Evolutionary conservation across 2,888 invertebrate genomes (phyloP).

Genomic region (Tipula vernalis): DNA sequence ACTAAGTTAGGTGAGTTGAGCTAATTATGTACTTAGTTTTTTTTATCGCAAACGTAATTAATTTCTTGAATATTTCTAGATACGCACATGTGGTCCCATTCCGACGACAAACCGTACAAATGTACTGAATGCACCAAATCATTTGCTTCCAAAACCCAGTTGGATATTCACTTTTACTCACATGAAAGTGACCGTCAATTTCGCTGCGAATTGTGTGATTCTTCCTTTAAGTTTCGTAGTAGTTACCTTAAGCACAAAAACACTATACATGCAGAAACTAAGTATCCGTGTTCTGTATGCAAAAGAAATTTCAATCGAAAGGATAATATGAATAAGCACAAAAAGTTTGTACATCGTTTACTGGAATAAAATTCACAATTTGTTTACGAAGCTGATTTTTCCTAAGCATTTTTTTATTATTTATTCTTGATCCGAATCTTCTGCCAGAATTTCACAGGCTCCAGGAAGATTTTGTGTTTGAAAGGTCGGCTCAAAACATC

Average conservation of each 20-base stretch:
- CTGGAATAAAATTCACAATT: not conserved
- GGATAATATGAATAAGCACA: slow-evolving; percentile 39
- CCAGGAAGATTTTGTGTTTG: slow-evolving; percentile 43
- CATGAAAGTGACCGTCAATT: slow-evolving; percentile 31
- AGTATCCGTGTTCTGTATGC: slow-evolving; percentile 43
- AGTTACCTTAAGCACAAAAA: slow-evolving; percentile 50
- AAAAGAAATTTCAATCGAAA: slow-evolving; percentile 45
- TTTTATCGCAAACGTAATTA: not conserved
- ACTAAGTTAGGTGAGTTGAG: not conserved
- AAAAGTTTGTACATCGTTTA: not conserved
- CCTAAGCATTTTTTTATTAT: not conserved
- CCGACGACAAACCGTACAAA: slow-evolving; percentile 17
- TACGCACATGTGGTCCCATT: slow-evolving; percentile 12
- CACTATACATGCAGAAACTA: slow-evolving; percentile 42
- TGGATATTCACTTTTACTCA: not conserved
- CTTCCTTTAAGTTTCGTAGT: slow-evolving; percentile 50
- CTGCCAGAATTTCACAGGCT: slow-evolving; percentile 48
- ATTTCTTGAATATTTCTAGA: not conserved
- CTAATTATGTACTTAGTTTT: not conserved
- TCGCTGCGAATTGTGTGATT: slow-evolving; percentile 49
- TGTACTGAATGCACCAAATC: slow-evolving; percentile 17
- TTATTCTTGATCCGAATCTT: slow-evolving; percentile 48
- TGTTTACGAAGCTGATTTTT: not conserved
- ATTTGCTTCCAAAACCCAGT: not conserved
- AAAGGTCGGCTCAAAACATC: slow-evolving; percentile 63